Evolutionary conservation across 2,113 vertebrate species (phyloP), one percentile per base, ranked within the genome.

Genomic region (Megaceryle torquata): DNA sequence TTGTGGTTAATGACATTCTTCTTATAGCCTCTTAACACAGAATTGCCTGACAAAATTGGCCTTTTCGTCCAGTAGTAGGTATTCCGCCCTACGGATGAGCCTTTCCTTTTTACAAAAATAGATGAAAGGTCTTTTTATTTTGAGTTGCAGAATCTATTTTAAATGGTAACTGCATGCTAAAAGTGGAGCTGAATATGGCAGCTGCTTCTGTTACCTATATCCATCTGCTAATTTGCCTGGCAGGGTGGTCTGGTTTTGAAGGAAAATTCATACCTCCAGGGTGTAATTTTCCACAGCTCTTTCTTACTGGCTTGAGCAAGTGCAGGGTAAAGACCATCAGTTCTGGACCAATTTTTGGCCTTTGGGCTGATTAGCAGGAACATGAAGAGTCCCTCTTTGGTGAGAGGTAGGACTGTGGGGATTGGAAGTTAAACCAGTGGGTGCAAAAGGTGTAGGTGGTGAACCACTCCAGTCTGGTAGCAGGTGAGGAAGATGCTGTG

Each of bases 1-100:
- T 98, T 96, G 95, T 93, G 89, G 97, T 97, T 98, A 98, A 98
- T 97, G 98, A 91, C 96, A 97, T 96, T 97, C 86, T 74, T 96
- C 97, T 97, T 97, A 97, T 74, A 97, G 97, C 96, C 82, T 90
- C 91, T 97, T 97, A 97, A 93, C 93, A 94, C 88, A 48, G 93
- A 96, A 97, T 92, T 94, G 95, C 96, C 95, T 3, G 20, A 93
- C 84, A 96, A 93, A 97, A 97, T 96, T 68, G 95, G 92, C 96
- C 95, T 95, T 98, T 97, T 95, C 39, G 95, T 88, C 91, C 95
- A 48, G 91, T 64, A 92, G 79, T 69, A 91, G 89, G 91, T 95
- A 78, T 96, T 96, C 83, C 51, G 26, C 81, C 93, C 88, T 91
- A 80, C 24, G 71, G 51, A 95, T 0, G 2, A 93, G 64, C 57